Evolutionary conservation across 1,140 invertebrate species (phyloP), one percentile per base, ranked within the genome.

Genomic region (Sarcophaga bullata): DNA sequence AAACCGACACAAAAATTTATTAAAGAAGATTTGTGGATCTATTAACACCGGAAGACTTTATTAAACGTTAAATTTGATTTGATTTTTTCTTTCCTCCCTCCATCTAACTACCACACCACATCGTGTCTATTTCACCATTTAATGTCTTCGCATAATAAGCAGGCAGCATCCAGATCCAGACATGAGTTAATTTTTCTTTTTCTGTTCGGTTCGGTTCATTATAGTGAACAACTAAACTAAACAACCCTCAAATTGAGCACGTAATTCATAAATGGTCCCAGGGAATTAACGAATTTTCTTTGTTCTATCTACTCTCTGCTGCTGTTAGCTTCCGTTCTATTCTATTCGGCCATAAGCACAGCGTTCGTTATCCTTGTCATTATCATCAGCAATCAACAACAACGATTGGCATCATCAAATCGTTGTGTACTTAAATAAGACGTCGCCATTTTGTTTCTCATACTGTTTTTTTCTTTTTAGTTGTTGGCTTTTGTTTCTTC

Each of bases 41-140:
- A 76, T 76, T 76, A 76, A 78, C 25, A 50, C 37, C 73, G 37
- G 46, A 19, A 78, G 75, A 52, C 75, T 17, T 78, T 78, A 78
- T 78, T 78, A 78, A 19, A 50, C 48, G 62, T 78, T 78, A 80
- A 62, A 62, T 80, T 80, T 47, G 80, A 58, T 80, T 62, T 80
- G 58, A 80, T 62, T 58, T 17, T 80, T 19, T 17, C 19, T 68
- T 19, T 58, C n/a, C n/a, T 37, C 25, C 25, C 25, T 37, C 25
- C 25, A 37, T 37, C 25, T 37, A 1, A 37, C 25, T 37, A 37
- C 25, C 25, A 37, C 25, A 37, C 25, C 25, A 37, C 25, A 4
- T 4, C 25, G 25, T 58, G 13, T 15, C n/a, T 13, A 15, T 58
- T 58, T 13, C 54, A 7, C 3, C 13, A n/a, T 58, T 58, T 58